A percentile compares a stretch with the other conserved stretches of the same genome.
phyloP scores from a whole-genome alignment of 1,140 invertebrate species.

The Penaeus indicus region DNA sequence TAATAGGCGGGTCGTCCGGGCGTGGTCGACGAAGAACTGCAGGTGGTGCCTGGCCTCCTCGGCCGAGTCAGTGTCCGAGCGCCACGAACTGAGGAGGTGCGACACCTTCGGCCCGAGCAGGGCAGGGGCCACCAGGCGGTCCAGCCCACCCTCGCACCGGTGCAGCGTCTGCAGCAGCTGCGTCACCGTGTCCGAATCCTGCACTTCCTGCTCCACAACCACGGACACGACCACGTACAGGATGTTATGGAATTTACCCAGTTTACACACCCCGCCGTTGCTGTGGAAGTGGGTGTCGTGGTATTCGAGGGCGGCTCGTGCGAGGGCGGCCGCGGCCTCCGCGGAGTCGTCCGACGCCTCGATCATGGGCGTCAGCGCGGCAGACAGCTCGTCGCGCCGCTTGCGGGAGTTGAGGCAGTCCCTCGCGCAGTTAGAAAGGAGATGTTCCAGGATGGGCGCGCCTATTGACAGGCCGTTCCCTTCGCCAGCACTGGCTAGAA shows the following conservation, averaged over 20 bases:
- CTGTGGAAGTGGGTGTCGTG: slow-evolving; percentile 13
- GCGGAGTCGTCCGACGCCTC: slow-evolving; percentile 30
- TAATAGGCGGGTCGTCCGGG: background rate
- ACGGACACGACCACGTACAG: slow-evolving; percentile 44
- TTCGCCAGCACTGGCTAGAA: slow-evolving; percentile 35
- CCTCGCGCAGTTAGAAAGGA: slow-evolving; percentile 32
- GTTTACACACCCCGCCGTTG: slow-evolving; percentile 51
- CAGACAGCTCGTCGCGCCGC: slow-evolving; percentile 40
- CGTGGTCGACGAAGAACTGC: slow-evolving; percentile 45
- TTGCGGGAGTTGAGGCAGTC: slow-evolving; percentile 52
- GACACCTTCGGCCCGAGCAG: slow-evolving; percentile 45
- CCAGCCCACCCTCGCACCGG: slow-evolving; percentile 47
- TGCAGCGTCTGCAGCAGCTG: slow-evolving; percentile 30
- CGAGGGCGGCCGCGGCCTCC: slow-evolving; percentile 2
- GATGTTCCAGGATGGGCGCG: slow-evolving; percentile 12
- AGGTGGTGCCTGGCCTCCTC: slow-evolving; percentile 43
- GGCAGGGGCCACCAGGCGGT: slow-evolving; percentile 43
- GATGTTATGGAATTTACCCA: slow-evolving; percentile 57
- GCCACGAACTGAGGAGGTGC: slow-evolving; percentile 40
- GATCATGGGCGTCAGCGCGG: slow-evolving; percentile 35
- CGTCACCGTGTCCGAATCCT: slow-evolving; percentile 24
- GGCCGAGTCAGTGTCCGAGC: slow-evolving; percentile 33
- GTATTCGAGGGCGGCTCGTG: slow-evolving; percentile 38
- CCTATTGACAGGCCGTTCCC: slow-evolving; percentile 29
- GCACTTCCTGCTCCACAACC: slow-evolving; percentile 23